phyloP scores from a whole-genome alignment of 2,113 vertebrate genomes.

The Phaethornis superciliosus region DNA sequence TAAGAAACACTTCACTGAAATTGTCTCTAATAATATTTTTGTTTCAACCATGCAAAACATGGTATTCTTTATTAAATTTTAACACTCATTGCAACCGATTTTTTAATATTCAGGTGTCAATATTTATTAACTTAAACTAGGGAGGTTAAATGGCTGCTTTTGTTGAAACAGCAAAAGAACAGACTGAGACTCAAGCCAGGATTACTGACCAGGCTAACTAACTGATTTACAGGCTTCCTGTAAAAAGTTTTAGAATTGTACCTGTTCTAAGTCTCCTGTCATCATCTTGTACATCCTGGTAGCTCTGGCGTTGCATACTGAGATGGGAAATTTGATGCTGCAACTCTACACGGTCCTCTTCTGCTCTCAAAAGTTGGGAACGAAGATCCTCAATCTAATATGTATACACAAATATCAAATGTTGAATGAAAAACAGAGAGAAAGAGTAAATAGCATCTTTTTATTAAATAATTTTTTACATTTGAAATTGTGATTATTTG shows the following conservation, averaged over 20 bases:
- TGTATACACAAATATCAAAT: neutral
- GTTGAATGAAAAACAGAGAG: neutral
- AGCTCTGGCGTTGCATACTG: constrained; percentile 61
- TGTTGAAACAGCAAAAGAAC: neutral
- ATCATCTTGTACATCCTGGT: constrained; percentile 71
- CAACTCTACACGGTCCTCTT: constrained; percentile 78
- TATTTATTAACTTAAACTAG: neutral
- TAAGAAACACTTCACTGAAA: neutral
- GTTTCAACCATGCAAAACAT: neutral
- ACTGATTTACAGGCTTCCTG: neutral
- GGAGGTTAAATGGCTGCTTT: neutral
- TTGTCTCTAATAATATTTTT: neutral
- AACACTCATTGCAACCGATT: neutral
- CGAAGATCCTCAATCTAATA: constrained; percentile 88
- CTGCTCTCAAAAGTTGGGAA: constrained; percentile 81
- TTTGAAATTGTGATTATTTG: too few relatives aligned
- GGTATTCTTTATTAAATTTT: neutral
- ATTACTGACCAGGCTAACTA: neutral
- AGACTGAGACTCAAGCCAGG: neutral
- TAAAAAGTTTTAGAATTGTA: constrained; percentile 20
- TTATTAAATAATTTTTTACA: neutral
- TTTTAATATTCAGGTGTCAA: neutral
- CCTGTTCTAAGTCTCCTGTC: constrained; percentile 73
- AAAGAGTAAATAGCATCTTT: neutral
- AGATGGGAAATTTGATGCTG: constrained; percentile 77